A percentile compares a stretch with the other conserved stretches of the same genome.
Conservation (phyloP, 1,140 invertebrate species). For the Marisa cornuarietis region DNA sequence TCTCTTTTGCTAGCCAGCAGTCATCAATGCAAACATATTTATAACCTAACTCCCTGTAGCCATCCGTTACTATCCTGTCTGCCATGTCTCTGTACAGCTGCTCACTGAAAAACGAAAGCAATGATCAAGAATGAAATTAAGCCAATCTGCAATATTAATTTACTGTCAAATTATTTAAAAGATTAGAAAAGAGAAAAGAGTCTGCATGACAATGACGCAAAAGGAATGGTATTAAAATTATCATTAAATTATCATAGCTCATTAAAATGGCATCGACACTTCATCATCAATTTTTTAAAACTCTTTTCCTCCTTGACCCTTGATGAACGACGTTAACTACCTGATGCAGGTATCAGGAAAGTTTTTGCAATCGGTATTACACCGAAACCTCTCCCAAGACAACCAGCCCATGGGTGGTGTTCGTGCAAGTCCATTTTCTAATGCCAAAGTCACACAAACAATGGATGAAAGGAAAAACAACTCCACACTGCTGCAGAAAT, state of each 20-base stretch:
- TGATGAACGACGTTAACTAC: slow-evolving; percentile 28
- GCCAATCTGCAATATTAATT: too few species aligned
- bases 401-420: slow-evolving; percentile 67
- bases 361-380: slow-evolving; percentile 60
- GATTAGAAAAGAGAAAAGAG: too few species aligned
- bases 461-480: background rate
- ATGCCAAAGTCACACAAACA: background rate
- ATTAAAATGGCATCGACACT: too few species aligned
- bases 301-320: too few species aligned
- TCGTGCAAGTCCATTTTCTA: slow-evolving; percentile 63
- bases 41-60: slow-evolving; percentile 89
- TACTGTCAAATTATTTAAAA: too few species aligned
- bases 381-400: slow-evolving; percentile 64
- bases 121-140: too few species aligned
- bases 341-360: slow-evolving; percentile 65
- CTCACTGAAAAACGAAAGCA: slow-evolving; percentile 75
- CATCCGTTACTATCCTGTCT: slow-evolving; percentile 88
- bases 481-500: too few species aligned
- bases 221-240: too few species aligned
- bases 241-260: too few species aligned
- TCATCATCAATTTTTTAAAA: too few species aligned
- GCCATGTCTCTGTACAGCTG: slow-evolving; percentile 91
- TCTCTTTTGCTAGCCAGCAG: slow-evolving; percentile 89
- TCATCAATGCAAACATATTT: slow-evolving; percentile 95
- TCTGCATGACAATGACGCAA: too few species aligned